These are phyloP conservation scores for Ceratina australensis DNA, from an alignment of 1,140 invertebrate genomes.

Conservation along the genomic window DNA sequence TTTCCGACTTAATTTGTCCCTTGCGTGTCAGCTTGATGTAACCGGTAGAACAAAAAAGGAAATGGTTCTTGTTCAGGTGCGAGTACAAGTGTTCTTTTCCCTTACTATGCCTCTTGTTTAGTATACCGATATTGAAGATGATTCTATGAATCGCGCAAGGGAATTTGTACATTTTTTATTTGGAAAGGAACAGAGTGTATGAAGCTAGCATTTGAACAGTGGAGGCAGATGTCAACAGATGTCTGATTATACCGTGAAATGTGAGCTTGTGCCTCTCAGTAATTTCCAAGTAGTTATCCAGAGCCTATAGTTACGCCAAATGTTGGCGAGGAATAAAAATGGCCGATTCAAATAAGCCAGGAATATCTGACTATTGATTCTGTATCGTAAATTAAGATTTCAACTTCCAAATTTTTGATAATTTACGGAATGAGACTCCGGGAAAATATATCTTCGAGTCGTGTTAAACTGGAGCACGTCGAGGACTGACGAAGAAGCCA, in stretches of 20 bases:
- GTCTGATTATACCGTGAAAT: conserved; percentile 14
- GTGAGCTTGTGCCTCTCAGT: background rate
- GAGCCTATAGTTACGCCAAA: conserved; percentile 4
- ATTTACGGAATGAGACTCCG: background rate
- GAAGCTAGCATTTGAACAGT: background rate
- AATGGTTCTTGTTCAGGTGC: no score
- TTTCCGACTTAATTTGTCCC: no score
- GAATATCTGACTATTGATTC: no score
- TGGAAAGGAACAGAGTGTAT: background rate
- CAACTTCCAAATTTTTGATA: background rate
- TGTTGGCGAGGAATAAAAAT: background rate
- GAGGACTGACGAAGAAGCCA: conserved; percentile 55
- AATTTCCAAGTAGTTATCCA: conserved; percentile 10
- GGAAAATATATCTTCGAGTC: conserved; percentile 45
- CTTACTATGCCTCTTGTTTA: no score
- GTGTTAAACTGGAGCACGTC: conserved; percentile 60
- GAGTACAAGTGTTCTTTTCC: no score
- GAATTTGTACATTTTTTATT: background rate
- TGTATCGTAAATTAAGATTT: no score
- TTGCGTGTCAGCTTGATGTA: no score
- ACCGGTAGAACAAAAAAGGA: no score
- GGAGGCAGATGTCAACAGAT: conserved; percentile 19
- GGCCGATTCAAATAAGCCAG: background rate
- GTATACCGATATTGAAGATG: no score
- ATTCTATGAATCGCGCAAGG: no score